Evolutionary conservation across 2,888 invertebrate species (phyloP), one percentile per base, ranked within the genome.

Genomic region (Automeris io): DNA sequence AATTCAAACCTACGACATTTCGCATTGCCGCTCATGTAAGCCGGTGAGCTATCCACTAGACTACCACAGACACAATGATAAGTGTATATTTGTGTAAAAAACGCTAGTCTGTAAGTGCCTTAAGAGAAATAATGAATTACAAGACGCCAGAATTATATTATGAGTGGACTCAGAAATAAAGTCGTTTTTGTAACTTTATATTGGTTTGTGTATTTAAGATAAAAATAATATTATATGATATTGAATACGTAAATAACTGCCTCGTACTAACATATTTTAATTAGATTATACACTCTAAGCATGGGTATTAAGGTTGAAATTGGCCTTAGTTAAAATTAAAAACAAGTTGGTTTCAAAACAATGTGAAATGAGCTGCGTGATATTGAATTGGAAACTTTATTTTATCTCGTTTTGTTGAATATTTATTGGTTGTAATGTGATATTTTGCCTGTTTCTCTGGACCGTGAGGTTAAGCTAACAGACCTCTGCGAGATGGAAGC

Each of bases 301-400:
- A 39, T 39, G 33, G 21, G 2, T 45, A 11, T 13, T 53, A 54
- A 35, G 39, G 43, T 33, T 43, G 0, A 43, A 29, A 19, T 7
- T 43, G 1, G 9, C 2, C 31, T 31, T 29, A 11, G 16, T 4
- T 0, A 11, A 19, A 25, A n/a, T 26, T 41, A 23, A 22, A 18
- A 3, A 2, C 45, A 36, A 32, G 7, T 42, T 55, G 39, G 49
- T 52, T 13, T 42, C 40, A 22, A 33, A 23, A 34, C 49, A 49
- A 67, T 64, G 72, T 74, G 67, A 72, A 77, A 72, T 70, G 58
- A 60, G 58, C 58, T 57, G 57, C 46, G 45, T 52, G 51, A 62
- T 73, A 77, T 75, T 74, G 65, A 71, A 73, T 69, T 64, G 65
- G 57, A 61, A 61, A 62, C 53, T 71, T 70, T 73, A 72, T 72